Percentiles rank a stretch among this genome's conserved stretches.
Evolutionary conservation across 1,140 invertebrate species (phyloP).

Genomic region (Brachionus manjavacas): DNA sequence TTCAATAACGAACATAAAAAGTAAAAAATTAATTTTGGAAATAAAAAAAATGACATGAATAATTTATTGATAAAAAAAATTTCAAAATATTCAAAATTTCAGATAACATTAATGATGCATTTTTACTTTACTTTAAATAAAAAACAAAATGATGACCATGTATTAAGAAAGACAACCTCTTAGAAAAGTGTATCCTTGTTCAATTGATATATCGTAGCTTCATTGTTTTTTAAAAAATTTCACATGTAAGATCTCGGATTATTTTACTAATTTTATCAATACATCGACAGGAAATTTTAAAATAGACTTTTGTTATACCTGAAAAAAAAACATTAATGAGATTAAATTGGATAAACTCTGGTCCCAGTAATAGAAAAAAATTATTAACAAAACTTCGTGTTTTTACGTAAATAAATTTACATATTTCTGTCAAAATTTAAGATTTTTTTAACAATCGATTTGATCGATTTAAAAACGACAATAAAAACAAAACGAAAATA

Average conservation of each 20-base stretch:
- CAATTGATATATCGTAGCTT: neutral
- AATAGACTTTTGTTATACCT: neutral
- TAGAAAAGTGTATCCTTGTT: neutral
- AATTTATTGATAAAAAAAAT: neutral
- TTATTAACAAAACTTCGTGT: neutral
- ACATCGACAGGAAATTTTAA: neutral
- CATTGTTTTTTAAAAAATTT: neutral
- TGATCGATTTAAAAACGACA: neutral
- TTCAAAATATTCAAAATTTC: neutral
- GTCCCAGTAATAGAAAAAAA: neutral
- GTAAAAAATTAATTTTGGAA: neutral
- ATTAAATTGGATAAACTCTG: neutral
- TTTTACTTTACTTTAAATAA: neutral
- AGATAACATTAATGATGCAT: neutral
- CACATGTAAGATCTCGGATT: neutral
- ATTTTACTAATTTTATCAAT: neutral
- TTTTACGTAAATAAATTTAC: neutral
- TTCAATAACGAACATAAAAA: neutral
- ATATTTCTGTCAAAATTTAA: neutral
- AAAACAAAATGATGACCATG: neutral
- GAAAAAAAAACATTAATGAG: neutral
- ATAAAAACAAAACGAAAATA: constrained; percentile 16
- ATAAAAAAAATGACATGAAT: neutral
- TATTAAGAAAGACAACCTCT: neutral
- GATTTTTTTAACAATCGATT: constrained; percentile 18